phyloP scores from a whole-genome alignment of 2,113 vertebrate genomes.

The Aegithalos caudatus region DNA sequence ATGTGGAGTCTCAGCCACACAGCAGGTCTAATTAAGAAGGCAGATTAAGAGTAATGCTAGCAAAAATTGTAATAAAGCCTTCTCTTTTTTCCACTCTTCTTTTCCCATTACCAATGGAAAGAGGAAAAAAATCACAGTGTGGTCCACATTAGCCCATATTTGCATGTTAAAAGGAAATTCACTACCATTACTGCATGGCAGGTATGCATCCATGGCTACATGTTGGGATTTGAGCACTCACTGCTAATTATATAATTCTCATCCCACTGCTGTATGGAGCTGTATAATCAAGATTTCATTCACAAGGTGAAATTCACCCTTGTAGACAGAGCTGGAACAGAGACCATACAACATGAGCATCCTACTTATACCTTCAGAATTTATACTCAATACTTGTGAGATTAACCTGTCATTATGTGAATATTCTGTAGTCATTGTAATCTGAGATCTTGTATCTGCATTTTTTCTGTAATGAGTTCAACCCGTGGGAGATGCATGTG shows the following conservation, averaged over 20 bases:
- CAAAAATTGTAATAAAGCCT: background rate
- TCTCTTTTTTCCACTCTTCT: background rate
- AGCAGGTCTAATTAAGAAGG: slow-evolving; percentile 52
- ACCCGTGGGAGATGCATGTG: background rate
- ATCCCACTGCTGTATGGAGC: background rate
- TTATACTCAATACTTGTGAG: background rate
- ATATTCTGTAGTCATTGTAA: background rate
- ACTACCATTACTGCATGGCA: background rate
- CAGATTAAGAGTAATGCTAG: background rate
- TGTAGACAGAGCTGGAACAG: background rate
- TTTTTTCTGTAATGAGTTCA: background rate
- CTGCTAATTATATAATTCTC: background rate
- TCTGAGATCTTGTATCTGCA: background rate
- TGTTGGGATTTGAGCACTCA: background rate
- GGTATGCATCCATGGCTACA: background rate
- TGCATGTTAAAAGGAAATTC: slow-evolving; percentile 42
- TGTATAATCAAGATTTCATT: background rate
- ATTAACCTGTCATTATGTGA: background rate
- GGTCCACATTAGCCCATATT: slow-evolving; percentile 12
- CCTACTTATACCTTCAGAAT: background rate
- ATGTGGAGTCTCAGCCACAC: background rate
- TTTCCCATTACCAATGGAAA: background rate
- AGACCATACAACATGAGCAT: background rate
- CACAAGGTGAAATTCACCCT: background rate
- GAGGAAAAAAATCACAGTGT: slow-evolving; percentile 2